Conservation (phyloP, 2,113 vertebrate species). For the Callocephalon fimbriatum region DNA sequence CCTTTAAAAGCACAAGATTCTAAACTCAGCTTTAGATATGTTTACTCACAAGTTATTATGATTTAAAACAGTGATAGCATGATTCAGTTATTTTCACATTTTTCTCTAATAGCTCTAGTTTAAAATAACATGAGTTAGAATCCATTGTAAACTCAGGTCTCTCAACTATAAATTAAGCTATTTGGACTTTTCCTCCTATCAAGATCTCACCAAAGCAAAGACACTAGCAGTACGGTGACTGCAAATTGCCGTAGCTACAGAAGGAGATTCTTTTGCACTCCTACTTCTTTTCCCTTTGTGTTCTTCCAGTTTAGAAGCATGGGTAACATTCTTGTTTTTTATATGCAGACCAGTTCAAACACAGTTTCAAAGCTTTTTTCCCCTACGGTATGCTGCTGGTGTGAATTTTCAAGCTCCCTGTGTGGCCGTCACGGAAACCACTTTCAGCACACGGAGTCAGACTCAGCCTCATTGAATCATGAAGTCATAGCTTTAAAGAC, state of each 20-base stretch:
- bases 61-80: neutral
- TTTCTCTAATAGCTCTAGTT: neutral
- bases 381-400: neutral
- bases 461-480: slow-evolving; percentile 16
- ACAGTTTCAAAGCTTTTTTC: slow-evolving; percentile 23
- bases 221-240: neutral
- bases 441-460: neutral
- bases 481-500: slow-evolving; percentile 19
- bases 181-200: neutral
- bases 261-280: neutral
- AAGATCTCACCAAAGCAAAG: neutral
- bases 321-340: slow-evolving; percentile 45
- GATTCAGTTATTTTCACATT: neutral
- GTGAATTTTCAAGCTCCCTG: slow-evolving; percentile 58
- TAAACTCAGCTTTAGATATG: neutral
- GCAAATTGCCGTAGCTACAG: neutral
- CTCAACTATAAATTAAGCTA: neutral
- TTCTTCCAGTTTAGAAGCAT: slow-evolving; percentile 15
- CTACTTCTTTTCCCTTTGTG: neutral
- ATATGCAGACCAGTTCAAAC: slow-evolving; percentile 33
- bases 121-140: neutral
- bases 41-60: neutral
- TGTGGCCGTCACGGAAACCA: slow-evolving; percentile 21
- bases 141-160: neutral
- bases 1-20: neutral